These are phyloP conservation scores for Drosophila sechellia DNA, from an alignment of 1,140 invertebrate genomes.

Conservation along the genomic window DNA sequence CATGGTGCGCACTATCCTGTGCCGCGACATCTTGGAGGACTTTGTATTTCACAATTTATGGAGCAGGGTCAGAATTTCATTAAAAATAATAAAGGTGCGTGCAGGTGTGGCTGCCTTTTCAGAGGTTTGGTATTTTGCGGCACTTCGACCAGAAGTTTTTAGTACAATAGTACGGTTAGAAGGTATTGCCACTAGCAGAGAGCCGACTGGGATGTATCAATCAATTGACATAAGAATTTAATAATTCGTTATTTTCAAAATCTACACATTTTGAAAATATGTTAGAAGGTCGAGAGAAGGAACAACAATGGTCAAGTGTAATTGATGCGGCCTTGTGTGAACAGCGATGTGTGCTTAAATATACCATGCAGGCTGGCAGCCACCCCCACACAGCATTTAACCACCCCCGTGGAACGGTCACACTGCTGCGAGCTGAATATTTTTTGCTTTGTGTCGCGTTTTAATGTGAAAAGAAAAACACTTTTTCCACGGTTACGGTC, in stretches of 20 bases:
- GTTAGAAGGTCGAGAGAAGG: no score
- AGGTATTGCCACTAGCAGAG: no score
- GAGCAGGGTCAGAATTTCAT: conserved; percentile 40
- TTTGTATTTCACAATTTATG: conserved; percentile 64
- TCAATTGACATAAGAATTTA: no score
- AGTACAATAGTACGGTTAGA: no score
- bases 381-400: not conserved
- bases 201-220: no score
- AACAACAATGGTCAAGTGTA: not conserved
- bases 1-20: conserved; percentile 90
- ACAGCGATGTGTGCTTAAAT: not conserved
- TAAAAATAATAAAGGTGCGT: conserved; percentile 34
- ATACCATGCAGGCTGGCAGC: not conserved
- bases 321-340: not conserved
- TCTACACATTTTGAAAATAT: no score
- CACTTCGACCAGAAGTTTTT: no score
- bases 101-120: conserved; percentile 15
- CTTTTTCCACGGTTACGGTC: conserved; percentile 49
- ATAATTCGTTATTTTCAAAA: no score
- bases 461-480: conserved; percentile 59
- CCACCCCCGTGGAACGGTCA: conserved; percentile 2
- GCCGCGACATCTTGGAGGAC: conserved; percentile 88
- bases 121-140: not conserved
- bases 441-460: conserved; percentile 64
- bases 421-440: conserved; percentile 21